phyloP scores from a whole-genome alignment of 2,888 invertebrate genomes.

The Neelides folsomi region DNA sequence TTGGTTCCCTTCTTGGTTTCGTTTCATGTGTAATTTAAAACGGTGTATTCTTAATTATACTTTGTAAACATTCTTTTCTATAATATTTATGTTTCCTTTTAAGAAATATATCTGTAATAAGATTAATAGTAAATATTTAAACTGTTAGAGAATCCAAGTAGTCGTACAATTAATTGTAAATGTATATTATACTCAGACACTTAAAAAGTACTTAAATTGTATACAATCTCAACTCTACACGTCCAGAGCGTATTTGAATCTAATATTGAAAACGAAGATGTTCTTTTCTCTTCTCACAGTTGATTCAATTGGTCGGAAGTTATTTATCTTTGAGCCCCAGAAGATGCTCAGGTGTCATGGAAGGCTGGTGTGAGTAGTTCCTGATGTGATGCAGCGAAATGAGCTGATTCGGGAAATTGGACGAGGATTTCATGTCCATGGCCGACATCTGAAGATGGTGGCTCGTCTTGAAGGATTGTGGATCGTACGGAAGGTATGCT shows the following conservation, averaged over 20 bases:
- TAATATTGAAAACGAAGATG: not conserved
- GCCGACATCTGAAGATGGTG: conserved; percentile 35
- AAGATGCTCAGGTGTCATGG: conserved; percentile 57
- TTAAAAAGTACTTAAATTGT: not conserved
- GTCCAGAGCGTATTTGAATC: not conserved
- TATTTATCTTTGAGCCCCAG: conserved; percentile 39
- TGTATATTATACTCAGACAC: not conserved
- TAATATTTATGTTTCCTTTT: too few species aligned
- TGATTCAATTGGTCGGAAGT: not conserved
- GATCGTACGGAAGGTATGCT: conserved; percentile 77
- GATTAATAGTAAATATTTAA: too few species aligned
- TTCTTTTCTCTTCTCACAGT: too few species aligned
- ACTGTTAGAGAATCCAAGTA: too few species aligned
- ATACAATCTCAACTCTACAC: not conserved
- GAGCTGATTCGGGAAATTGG: conserved; percentile 74
- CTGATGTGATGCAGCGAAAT: conserved; percentile 92
- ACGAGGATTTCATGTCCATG: conserved; percentile 39
- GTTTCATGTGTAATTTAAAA: conserved; percentile 8
- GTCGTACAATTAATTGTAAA: not conserved
- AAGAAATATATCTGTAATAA: too few species aligned
- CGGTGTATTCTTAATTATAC: too few species aligned
- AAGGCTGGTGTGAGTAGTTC: conserved; percentile 87
- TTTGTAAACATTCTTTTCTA: too few species aligned
- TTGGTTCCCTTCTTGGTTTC: conserved; percentile 32
- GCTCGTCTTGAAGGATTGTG: conserved; percentile 70